Conservation (phyloP, 1,140 invertebrate species). For the Drosophila elegans region DNA sequence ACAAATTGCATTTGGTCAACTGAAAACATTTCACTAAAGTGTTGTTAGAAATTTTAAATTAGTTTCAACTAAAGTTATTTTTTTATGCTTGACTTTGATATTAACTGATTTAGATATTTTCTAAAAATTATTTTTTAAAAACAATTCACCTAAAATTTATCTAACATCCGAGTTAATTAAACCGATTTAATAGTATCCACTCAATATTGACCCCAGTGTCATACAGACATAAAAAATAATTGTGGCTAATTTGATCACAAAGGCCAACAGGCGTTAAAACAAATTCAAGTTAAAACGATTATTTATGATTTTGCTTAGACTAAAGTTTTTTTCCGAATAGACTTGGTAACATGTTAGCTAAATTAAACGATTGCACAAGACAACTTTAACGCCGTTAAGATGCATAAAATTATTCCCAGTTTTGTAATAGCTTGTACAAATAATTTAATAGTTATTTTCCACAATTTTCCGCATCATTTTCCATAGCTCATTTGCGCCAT, state of each 20-base stretch:
- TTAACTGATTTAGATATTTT: no score
- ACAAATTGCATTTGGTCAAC: conserved; percentile 15
- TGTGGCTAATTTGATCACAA: neutral
- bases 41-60: no score
- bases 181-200: neutral
- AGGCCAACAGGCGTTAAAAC: neutral
- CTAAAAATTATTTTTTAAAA: no score
- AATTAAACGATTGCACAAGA: conserved; percentile 29
- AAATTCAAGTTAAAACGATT: neutral
- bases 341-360: conserved; percentile 5
- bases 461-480: conserved; percentile 55
- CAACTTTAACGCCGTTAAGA: conserved; percentile 1
- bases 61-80: no score
- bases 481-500: conserved; percentile 62
- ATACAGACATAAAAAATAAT: neutral
- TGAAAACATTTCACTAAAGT: no score
- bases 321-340: neutral
- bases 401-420: conserved; percentile 35
- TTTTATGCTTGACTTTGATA: no score
- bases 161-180: no score
- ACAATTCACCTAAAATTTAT: no score
- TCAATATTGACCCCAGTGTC: neutral
- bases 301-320: neutral
- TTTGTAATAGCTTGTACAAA: conserved; percentile 29
- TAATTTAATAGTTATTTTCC: conserved; percentile 33